Evolutionary conservation across 2,113 vertebrate genomes (phyloP), one percentile per base, ranked within the genome.

Genomic region (Pycnonotus jocosus): DNA sequence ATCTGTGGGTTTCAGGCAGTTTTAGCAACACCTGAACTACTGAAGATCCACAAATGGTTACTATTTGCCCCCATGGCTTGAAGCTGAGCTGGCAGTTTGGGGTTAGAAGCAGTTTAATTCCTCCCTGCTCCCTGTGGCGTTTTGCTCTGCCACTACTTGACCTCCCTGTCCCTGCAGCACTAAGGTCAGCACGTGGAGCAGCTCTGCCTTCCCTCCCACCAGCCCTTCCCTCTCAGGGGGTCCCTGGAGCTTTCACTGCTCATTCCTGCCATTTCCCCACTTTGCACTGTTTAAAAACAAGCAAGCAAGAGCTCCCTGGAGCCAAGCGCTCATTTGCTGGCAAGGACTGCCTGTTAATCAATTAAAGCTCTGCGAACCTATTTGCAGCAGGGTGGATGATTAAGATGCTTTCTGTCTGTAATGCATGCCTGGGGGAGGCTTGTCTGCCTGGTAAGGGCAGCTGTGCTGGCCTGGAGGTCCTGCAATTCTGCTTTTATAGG

Each of bases 221-320:
- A 89, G 51, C 86, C 60, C 57, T 90, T 58, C 76, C 4, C 0
- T 64, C 74, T 27, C 1, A 9, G 56, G 17, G 17, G 33, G 3
- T 93, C 95, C 88, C 92, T 70, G 15, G 95, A 93, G 94, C 56
- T 91, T 96, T 88, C 3, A 0, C 57, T 94, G 89, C 91, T 92
- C 81, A 95, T 93, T 91, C 84, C 89, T 96, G 72, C 91, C 88
- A 68, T 95, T 93, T 97, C 20, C 83, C 95, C 91, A 90, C 81
- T 95, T 87, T 90, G 93, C 84, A 79, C 84, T 97, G 96, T 96
- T 97, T 94, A 95, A 92, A 96, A 95, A 97, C 95, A 97, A 95
- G 92, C 91, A 88, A 93, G 86, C 84, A 82, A 97, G 93, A 95
- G 91, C 91, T 96, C 94, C 96, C 94, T 85, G 89, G 94, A 95